A percentile compares a stretch with the other conserved stretches of the same genome.
These are phyloP conservation scores for Strigops habroptila DNA, from an alignment of 2,113 vertebrate species.

Conservation along the genomic window DNA sequence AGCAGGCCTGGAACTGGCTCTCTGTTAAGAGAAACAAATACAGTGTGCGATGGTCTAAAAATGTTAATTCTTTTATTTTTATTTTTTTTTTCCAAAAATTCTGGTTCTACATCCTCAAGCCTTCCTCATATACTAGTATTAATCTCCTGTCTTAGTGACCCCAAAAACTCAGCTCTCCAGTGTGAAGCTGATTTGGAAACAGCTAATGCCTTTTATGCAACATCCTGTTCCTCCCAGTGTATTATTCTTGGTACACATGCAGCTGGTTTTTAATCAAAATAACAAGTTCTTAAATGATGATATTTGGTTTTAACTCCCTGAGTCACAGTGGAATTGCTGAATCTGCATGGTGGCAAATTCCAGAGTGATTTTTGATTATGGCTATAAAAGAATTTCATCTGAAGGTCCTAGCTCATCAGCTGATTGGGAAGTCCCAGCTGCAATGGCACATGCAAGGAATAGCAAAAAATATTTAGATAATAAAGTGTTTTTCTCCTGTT, in stretches of 20 bases:
- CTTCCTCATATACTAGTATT: not conserved
- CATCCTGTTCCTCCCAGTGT: not conserved
- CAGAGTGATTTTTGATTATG: constrained; percentile 23
- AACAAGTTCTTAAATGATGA: constrained; percentile 34
- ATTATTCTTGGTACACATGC: not conserved
- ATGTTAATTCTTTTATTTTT: not conserved
- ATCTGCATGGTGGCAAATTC: constrained; percentile 28
- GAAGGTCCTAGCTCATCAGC: constrained; percentile 21
- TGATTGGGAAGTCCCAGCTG: constrained; percentile 34
- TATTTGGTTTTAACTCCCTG: constrained; percentile 40
- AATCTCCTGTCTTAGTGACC: not conserved
- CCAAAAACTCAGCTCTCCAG: not conserved
- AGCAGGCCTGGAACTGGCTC: not conserved
- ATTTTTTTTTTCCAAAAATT: not conserved
- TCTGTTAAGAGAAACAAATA: not conserved
- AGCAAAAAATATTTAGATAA: not conserved
- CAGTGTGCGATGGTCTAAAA: not conserved
- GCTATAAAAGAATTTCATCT: constrained; percentile 31
- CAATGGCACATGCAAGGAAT: not conserved
- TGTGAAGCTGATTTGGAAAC: not conserved
- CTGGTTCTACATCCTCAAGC: not conserved
- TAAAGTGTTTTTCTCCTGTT: not conserved
- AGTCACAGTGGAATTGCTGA: constrained; percentile 41
- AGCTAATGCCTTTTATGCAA: not conserved
- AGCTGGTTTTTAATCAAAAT: constrained; percentile 46